Evolutionary conservation across 2,888 invertebrate species (phyloP), one percentile per base, ranked within the genome.

Genomic region (Seira sanloemensis): DNA sequence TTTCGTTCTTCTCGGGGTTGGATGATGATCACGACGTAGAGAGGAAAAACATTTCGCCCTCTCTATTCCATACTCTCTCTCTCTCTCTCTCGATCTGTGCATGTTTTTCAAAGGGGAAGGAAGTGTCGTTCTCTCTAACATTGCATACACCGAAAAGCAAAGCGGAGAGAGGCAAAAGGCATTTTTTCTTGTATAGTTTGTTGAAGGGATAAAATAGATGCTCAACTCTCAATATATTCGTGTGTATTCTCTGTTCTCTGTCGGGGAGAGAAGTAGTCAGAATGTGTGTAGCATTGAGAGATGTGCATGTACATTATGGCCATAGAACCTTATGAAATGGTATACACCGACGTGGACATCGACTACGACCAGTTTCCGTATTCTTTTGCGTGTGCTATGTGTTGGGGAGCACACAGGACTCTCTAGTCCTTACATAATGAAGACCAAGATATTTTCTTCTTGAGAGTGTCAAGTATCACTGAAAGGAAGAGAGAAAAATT

Each of bases 61-160:
- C 58, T 66, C 67, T 75, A 18, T 12, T 46, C 37, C 24, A 18
- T 16, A 71, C 21, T 27, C 46, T 19, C 46, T 19, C 46, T 73
- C 21, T 62, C 21, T 62, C 46, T 72, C 37, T 72, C 19, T 73
- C 58, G 23, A 24, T 54, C 54, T 73, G 18, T 58, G 19, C 50
- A 12, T 71, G 71, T 71, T 50, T 46, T 54, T 54, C 73, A 62
- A 62, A 58, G 73, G 73, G 73, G 73, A 74, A 74, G 73, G 73
- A 74, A 74, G 62, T 72, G 71, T 71, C 71, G 71, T 71, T 71
- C 71, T 9, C 7, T 37, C 50, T 19, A 46, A 71, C 37, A 16
- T 27, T 71, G 19, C 21, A 21, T 62, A 21, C 21, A 4, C 62
- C 62, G 62, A 62, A 62, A 62, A 62, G 21, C 62, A 62, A 62